These are phyloP conservation scores for Anoplophora glabripennis DNA, from an alignment of 1,140 invertebrate species.

Conservation along the genomic window DNA sequence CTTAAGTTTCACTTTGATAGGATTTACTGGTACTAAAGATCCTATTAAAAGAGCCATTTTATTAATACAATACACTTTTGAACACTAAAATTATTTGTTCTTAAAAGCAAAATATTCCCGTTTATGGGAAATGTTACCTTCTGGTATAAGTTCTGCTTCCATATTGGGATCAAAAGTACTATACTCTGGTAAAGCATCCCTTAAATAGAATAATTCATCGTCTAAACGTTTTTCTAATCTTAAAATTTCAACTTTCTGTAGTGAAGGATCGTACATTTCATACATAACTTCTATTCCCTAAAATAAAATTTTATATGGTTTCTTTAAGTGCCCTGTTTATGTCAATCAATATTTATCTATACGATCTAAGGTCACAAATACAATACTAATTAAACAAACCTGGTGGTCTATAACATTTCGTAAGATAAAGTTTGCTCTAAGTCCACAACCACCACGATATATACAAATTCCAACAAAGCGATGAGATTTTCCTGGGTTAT, in stretches of 20 bases:
- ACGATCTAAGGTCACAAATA: no score
- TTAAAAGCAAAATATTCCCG: background rate
- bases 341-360: no score
- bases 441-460: slow-evolving; percentile 71
- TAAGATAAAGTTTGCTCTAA: slow-evolving; percentile 80
- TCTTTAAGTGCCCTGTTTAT: no score
- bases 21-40: slow-evolving; percentile 80
- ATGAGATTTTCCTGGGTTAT: slow-evolving; percentile 80
- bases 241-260: slow-evolving; percentile 86
- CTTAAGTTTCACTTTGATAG: slow-evolving; percentile 78
- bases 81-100: background rate
- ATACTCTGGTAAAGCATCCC: slow-evolving; percentile 91
- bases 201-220: slow-evolving; percentile 82
- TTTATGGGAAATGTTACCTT: slow-evolving; percentile 51
- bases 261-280: slow-evolving; percentile 91
- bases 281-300: slow-evolving; percentile 69
- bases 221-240: slow-evolving; percentile 93
- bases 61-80: background rate
- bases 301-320: slow-evolving; percentile 17
- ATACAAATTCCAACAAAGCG: slow-evolving; percentile 98
- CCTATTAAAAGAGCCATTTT: slow-evolving; percentile 28
- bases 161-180: slow-evolving; percentile 93
- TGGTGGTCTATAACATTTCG: slow-evolving; percentile 91
- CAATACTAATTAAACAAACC: slow-evolving; percentile 54
- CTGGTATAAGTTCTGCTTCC: slow-evolving; percentile 75